These are phyloP conservation scores for Pongo abelii DNA, from an alignment of 2,113 vertebrate species.

Conservation along the genomic window DNA sequence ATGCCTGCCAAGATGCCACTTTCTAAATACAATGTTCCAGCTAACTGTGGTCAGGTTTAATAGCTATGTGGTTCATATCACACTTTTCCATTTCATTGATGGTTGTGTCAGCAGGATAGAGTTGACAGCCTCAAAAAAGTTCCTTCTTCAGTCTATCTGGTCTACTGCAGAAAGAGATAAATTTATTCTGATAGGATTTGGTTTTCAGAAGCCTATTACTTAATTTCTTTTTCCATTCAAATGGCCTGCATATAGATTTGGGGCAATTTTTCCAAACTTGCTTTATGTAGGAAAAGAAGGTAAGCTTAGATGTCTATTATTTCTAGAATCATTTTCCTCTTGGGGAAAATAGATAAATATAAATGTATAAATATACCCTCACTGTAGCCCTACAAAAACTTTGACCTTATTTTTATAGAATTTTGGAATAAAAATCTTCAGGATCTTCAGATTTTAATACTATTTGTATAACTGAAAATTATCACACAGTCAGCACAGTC, in stretches of 20 bases:
- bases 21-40: not conserved
- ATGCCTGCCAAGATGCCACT: not conserved
- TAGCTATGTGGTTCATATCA: not conserved
- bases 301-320: not conserved
- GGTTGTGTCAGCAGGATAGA: not conserved
- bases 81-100: not conserved
- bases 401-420: constrained; percentile 33
- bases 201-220: not conserved
- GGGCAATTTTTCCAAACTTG: not conserved
- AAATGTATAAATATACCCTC: not conserved
- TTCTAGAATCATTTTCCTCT: constrained; percentile 1
- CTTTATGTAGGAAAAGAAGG: not conserved
- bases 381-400: not conserved
- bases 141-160: not conserved
- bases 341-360: not conserved
- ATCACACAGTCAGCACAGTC: not conserved
- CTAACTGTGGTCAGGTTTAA: not conserved
- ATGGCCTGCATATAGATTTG: not conserved
- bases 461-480: constrained; percentile 32
- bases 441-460: constrained; percentile 4
- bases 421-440: constrained; percentile 31
- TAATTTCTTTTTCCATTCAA: not conserved
- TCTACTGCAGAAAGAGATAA: not conserved
- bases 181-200: not conserved
- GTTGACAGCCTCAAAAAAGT: not conserved